Percentiles rank a stretch among this genome's conserved stretches.
phyloP scores from a whole-genome alignment of 2,797 vertebrate species.

The Neostethus bicornis region DNA sequence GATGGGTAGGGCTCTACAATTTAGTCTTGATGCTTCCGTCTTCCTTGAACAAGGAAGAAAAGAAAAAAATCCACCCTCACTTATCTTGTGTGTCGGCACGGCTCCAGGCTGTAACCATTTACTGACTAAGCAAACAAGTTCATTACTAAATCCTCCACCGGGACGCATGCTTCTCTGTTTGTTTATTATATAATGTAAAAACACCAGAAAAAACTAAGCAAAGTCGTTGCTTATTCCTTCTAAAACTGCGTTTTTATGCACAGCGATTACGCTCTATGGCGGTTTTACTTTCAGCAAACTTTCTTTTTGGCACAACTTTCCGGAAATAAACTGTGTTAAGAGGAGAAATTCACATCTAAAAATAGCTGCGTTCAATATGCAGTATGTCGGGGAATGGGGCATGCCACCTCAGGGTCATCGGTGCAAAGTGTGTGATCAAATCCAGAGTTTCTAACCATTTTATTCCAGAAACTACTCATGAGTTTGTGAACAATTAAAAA shows the following conservation, averaged over 20 bases:
- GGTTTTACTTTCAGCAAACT: background rate
- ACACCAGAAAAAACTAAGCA: no score
- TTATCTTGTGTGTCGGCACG: background rate
- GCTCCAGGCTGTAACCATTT: background rate
- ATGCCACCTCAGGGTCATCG: background rate
- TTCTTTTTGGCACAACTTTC: background rate
- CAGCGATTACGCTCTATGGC: background rate
- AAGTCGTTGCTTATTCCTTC: background rate
- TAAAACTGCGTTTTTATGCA: background rate
- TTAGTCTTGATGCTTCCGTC: slow-evolving; percentile 51
- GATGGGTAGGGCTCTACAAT: slow-evolving; percentile 27
- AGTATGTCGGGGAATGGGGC: no score
- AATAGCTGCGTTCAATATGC: background rate
- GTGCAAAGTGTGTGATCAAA: no score
- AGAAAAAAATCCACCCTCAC: slow-evolving; percentile 8
- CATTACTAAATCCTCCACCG: background rate
- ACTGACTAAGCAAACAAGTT: background rate
- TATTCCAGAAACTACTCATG: no score
- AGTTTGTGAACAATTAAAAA: no score
- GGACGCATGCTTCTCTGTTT: background rate
- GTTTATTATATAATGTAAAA: background rate
- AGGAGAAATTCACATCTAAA: background rate
- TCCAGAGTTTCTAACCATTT: no score
- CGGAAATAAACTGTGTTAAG: background rate
- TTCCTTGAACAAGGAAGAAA: slow-evolving; percentile 65